Percentiles rank a stretch among this genome's conserved stretches.
These are phyloP conservation scores for Crocodylus rhombifer DNA, from an alignment of 2,797 vertebrate species.

Conservation along the genomic window DNA sequence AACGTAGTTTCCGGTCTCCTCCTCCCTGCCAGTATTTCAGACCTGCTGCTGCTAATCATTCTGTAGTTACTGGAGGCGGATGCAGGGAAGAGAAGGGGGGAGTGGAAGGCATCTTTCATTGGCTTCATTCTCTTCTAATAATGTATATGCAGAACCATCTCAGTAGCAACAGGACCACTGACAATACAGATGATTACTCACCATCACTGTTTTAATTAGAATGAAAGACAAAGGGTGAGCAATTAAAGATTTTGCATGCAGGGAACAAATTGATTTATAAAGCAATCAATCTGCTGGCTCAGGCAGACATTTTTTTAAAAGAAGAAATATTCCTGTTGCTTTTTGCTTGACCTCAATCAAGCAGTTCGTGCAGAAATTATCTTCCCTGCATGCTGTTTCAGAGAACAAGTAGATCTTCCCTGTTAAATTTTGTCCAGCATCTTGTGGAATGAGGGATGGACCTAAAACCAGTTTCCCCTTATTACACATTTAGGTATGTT, in stretches of 20 bases:
- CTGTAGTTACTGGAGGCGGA: not conserved
- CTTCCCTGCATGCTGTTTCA: not conserved
- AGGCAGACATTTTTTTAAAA: not conserved
- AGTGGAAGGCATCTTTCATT: not conserved
- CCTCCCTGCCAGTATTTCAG: constrained; percentile 8
- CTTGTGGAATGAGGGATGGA: not conserved
- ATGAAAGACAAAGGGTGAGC: constrained; percentile 22
- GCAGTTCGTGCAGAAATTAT: not conserved
- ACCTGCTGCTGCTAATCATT: not conserved
- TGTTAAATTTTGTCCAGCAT: not conserved
- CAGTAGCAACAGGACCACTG: constrained; percentile 16
- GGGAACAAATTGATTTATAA: constrained; percentile 42
- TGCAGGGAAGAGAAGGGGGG: not conserved
- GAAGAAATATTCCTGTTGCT: not conserved
- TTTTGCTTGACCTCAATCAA: constrained; percentile 1
- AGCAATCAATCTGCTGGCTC: constrained; percentile 26
- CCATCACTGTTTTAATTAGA: constrained; percentile 62
- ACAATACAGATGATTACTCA: constrained; percentile 61
- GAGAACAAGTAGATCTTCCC: not conserved
- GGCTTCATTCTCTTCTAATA: not conserved
- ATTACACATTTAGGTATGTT: not conserved
- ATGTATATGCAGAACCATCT: constrained; percentile 14
- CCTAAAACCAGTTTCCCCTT: not conserved
- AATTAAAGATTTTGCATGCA: constrained; percentile 13
- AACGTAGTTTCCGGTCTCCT: not conserved